Evolutionary conservation across 2,888 invertebrate genomes (phyloP), one percentile per base, ranked within the genome.

Genomic region (Opisthograptis luteolata): DNA sequence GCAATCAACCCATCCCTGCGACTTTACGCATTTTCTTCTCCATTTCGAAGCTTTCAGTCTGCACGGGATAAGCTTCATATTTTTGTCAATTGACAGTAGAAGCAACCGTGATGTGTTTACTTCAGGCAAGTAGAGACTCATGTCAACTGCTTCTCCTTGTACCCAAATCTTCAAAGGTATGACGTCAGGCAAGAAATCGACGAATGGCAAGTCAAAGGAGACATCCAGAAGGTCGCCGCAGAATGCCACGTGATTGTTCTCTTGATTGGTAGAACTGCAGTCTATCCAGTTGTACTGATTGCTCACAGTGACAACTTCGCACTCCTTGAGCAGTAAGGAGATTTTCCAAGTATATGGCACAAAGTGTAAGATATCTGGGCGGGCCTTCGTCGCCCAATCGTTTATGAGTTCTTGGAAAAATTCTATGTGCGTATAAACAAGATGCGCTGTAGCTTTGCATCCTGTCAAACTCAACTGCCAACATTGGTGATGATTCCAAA

Each of bases 211-310:
- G 76, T 96, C 96, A 75, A 99, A 97, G 2, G 98, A 97, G 64
- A 98, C 92, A 72, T 98, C 98, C 66, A 99, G 94, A 8, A 97
- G 93, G 75, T 98, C 98, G 0, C 98, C 98, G 76, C 98, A 98
- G 67, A 98, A 95, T 0, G 98, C 98, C 43, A 98, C 93, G 76
- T 98, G 97, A 84, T 97, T 95, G 81, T 98, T 98, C 87, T 98
- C 98, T 80, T 97, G 97, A 68, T 97, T 96, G 37, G 97, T 97
- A 15, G 98, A 98, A 43, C 98, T 97, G 70, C 99, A 99, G 84
- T 99, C 99, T 62, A 99, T 96, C 99, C 99, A 99, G 84, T 99
- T 99, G 82, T 97, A 97, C 78, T 99, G 97, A 86, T 99, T 99
- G 71, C 97, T 95, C 9, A 97, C 90, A 28, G 98, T 96, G 0